These are phyloP conservation scores for Heliconius charithonia DNA, from an alignment of 2,888 invertebrate genomes.

Conservation along the genomic window DNA sequence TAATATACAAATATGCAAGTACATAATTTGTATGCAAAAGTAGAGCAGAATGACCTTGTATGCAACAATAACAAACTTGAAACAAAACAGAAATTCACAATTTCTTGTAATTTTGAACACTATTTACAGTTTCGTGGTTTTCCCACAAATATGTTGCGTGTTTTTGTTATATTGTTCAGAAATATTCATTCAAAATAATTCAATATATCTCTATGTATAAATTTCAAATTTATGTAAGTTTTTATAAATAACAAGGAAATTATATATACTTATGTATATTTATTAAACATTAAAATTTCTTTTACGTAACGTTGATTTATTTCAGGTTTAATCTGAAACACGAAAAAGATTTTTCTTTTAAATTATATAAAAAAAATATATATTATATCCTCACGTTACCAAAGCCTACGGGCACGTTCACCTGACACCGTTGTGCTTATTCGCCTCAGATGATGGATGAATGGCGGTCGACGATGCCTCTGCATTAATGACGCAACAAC, in stretches of 20 bases:
- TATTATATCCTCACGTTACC: not conserved
- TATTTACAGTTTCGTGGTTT: not conserved
- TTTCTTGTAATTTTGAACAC: not conserved
- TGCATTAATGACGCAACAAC: conserved; percentile 32
- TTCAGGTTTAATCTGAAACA: not conserved
- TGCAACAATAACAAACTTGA: not conserved
- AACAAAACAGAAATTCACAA: not conserved
- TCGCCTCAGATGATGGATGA: conserved; percentile 31
- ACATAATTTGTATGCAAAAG: not conserved
- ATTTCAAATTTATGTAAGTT: no score
- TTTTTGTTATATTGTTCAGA: no score
- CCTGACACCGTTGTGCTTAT: conserved; percentile 6
- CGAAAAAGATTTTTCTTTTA: not conserved
- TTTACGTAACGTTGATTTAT: not conserved
- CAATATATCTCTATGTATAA: no score
- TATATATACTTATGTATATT: no score
- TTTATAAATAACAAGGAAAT: no score
- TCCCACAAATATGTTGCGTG: not conserved
- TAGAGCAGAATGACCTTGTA: not conserved
- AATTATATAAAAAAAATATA: not conserved
- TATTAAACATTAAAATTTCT: no score
- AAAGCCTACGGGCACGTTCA: not conserved
- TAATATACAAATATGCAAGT: no score
- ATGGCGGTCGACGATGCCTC: conserved; percentile 28
- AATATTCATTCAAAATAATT: no score